Base-by-base conservation (phyloP, 2,113 vertebrate genomes). In the Ptilorrhoa leucosticta region DNA sequence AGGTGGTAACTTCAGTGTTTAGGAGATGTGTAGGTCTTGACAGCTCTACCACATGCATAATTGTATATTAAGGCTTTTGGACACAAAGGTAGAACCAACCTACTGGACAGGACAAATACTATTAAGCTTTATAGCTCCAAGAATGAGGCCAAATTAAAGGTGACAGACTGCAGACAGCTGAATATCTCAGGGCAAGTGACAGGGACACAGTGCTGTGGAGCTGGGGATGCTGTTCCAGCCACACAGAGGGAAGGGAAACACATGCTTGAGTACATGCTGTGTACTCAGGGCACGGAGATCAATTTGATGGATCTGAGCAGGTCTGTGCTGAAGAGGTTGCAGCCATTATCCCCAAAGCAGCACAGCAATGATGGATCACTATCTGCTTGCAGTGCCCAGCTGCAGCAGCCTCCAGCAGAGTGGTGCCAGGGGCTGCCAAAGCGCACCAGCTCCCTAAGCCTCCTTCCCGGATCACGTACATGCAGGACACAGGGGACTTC, bases 251-350 rank as follows among this genome's bases (percentile, higher is more conserved):
- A 64, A 73, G 5, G 28, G 50, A 91, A 82, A 94, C 10, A 33
- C 8, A 30, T 0, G 1, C 9, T 15, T 70, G 19, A 37, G 45
- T 20, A 48, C 45, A 48, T 1, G 1, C 24, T 28, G 12, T 1
- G 9, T 23, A 58, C 31, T 40, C 24, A 53, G 35, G 17, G 21
- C 64, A 84, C 0, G 0, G 54, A 88, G 39, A 24, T 50, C 60
- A 54, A 18, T 60, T 57, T 18, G 57, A 58, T 12, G 35, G 61
- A 42, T 76, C 27, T n/a, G 26, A 81, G n/a, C 24, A 33, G 33
- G 35, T 5, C 48, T 33, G 28, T 28, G 23, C 51, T 83, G 24
- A 79, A 63, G 37, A 58, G 39, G 19, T 20, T 64, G 30, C 14
- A 23, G 58, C 13, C 48, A 72, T 54, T 6, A 31, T 13, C 24